These are phyloP conservation scores for Sarcophilus harrisii DNA, from an alignment of 2,797 vertebrate genomes.

Conservation along the genomic window DNA sequence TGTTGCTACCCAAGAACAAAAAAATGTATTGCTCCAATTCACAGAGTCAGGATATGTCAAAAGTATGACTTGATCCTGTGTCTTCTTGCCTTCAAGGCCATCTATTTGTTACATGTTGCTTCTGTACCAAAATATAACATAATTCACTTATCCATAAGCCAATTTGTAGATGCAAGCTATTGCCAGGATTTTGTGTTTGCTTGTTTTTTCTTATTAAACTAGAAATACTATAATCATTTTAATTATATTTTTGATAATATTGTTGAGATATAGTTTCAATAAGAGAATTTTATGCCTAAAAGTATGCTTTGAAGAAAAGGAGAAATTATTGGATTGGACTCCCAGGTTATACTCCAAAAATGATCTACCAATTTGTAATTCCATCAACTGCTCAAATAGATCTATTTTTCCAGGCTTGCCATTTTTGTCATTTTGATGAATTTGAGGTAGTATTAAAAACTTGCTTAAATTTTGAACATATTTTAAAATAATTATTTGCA, in stretches of 20 bases:
- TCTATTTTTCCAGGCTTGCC: background rate
- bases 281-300: background rate
- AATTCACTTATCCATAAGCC: too few relatives aligned
- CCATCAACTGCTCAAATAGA: background rate
- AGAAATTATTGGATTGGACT: background rate
- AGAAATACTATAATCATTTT: background rate
- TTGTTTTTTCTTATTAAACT: background rate
- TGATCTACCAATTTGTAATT: background rate
- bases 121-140: too few relatives aligned
- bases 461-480: background rate
- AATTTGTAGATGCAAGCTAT: too few relatives aligned
- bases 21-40: too few relatives aligned
- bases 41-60: too few relatives aligned
- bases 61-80: too few relatives aligned
- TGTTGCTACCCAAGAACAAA: too few relatives aligned
- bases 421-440: background rate
- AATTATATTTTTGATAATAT: background rate
- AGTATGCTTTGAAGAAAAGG: background rate
- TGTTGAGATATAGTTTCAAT: background rate
- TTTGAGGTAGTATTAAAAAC: background rate
- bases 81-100: too few relatives aligned
- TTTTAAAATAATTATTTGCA: background rate
- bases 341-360: background rate
- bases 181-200: background rate
- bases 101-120: too few relatives aligned